Evolutionary conservation across 2,888 invertebrate species (phyloP).

Genomic region (Prenolepis imparis): DNA sequence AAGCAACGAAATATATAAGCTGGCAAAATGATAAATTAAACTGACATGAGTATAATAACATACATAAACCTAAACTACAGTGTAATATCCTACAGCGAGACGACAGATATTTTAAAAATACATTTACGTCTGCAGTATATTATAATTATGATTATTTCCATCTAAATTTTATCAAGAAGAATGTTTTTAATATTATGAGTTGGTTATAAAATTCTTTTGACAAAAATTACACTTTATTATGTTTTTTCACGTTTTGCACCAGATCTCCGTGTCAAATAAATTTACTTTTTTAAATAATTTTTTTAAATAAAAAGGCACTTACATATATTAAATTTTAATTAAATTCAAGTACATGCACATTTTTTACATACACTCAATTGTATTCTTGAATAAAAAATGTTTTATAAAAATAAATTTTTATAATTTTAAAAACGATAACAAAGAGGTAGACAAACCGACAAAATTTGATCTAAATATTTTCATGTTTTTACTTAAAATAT

Average conservation of each 20-base stretch:
- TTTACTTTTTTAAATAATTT: background rate
- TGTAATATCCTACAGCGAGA: background rate
- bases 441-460: background rate
- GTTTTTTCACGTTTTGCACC: background rate
- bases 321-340: background rate
- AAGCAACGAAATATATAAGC: background rate
- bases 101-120: background rate
- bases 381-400: background rate
- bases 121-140: background rate
- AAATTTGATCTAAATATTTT: background rate
- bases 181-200: background rate
- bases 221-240: background rate
- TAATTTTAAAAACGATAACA: background rate
- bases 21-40: background rate
- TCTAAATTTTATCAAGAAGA: conserved; percentile 9
- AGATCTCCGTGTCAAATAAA: background rate
- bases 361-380: background rate
- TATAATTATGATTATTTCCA: background rate
- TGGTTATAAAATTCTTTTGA: background rate
- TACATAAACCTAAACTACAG: background rate
- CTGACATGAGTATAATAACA: background rate
- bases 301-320: background rate
- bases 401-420: background rate
- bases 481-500: background rate
- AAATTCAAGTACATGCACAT: background rate